Evolutionary conservation across 2,113 vertebrate genomes (phyloP).

Genomic region (Clarias batrachus): DNA sequence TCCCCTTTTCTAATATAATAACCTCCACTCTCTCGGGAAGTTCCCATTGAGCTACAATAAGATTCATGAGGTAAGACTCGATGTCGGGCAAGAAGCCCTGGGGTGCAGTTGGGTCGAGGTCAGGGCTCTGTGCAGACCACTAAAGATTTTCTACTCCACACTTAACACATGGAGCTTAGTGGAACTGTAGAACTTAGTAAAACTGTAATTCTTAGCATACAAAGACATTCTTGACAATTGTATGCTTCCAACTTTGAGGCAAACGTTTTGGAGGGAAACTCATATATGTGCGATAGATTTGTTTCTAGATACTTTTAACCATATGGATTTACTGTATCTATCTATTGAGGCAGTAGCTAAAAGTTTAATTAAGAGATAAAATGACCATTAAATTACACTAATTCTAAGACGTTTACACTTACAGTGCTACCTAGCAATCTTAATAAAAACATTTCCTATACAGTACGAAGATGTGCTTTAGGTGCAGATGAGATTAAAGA

Average conservation of each 20-base stretch:
- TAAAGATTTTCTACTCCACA: too few relatives aligned
- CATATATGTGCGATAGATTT: background rate
- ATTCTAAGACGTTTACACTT: too few relatives aligned
- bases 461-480: background rate
- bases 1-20: background rate
- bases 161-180: background rate
- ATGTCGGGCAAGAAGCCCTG: background rate
- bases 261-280: too few relatives aligned
- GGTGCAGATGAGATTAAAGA: background rate
- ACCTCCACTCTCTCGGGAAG: background rate
- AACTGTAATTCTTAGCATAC: background rate
- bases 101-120: too few relatives aligned
- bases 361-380: background rate
- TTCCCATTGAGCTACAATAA: background rate
- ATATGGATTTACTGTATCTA: background rate
- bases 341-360: background rate
- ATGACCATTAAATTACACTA: too few relatives aligned
- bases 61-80: background rate
- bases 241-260: background rate
- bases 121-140: too few relatives aligned
- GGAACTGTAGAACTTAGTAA: background rate
- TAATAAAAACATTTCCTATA: too few relatives aligned
- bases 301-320: background rate
- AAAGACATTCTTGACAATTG: background rate
- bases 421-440: too few relatives aligned